Conservation (phyloP, 2,888 invertebrate species). For the Polietes domitor region DNA sequence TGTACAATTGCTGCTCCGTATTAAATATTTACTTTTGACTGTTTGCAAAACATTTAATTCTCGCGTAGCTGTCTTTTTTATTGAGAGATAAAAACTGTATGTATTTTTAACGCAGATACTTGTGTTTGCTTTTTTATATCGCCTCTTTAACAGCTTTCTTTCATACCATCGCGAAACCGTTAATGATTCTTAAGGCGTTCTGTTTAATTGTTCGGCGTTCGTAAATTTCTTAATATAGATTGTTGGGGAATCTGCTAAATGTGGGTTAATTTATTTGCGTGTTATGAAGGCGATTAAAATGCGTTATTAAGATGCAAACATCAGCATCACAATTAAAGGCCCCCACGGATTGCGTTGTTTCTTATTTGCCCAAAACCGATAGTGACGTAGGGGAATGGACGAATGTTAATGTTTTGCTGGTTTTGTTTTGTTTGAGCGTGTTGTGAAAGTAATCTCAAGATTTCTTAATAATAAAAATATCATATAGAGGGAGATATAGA, state of each 20-base stretch:
- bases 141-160: conserved; percentile 16
- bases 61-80: conserved; percentile 6
- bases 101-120: conserved; percentile 4
- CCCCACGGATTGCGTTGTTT: background rate
- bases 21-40: conserved; percentile 23
- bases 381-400: background rate
- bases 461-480: too few relatives aligned
- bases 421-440: too few relatives aligned
- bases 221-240: background rate
- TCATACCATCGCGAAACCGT: background rate
- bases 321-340: background rate
- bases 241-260: conserved; percentile 12
- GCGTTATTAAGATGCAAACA: conserved; percentile 4
- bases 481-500: too few relatives aligned
- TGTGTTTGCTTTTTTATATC: conserved; percentile 15
- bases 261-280: conserved; percentile 30
- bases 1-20: conserved; percentile 6
- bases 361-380: too few relatives aligned
- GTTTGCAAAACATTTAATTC: conserved; percentile 38
- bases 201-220: background rate
- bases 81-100: conserved; percentile 1
- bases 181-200: conserved; percentile 22
- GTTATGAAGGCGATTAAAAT: conserved; percentile 24
- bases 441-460: too few relatives aligned
- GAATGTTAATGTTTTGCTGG: too few relatives aligned